These are phyloP conservation scores for Barnardius zonarius DNA, from an alignment of 2,113 vertebrate genomes.

Conservation along the genomic window DNA sequence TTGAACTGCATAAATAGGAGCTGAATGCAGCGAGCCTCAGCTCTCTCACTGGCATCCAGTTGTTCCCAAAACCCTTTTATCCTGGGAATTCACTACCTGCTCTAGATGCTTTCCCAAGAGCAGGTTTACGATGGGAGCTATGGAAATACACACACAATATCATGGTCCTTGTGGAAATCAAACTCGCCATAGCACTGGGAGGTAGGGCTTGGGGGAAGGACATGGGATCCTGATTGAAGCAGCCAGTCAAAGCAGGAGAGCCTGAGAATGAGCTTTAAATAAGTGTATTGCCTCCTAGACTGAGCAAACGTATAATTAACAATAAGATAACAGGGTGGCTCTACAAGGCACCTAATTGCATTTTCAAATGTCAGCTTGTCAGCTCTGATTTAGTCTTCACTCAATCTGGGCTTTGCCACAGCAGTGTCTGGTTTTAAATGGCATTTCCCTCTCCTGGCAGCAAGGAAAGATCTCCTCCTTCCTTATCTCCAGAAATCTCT, in stretches of 20 bases:
- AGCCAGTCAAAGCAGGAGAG: neutral
- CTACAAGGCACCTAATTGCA: conserved; percentile 28
- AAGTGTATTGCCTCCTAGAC: neutral
- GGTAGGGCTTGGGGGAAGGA: neutral
- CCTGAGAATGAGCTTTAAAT: neutral
- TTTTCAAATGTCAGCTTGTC: conserved; percentile 53
- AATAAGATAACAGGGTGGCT: conserved; percentile 12
- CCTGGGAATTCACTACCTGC: neutral
- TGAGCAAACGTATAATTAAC: conserved; percentile 40
- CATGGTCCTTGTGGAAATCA: neutral
- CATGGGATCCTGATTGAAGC: neutral
- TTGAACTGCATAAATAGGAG: neutral
- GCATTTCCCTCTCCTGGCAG: neutral
- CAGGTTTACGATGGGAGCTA: neutral
- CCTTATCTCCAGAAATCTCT: neutral
- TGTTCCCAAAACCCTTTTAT: neutral
- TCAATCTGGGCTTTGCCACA: conserved; percentile 1
- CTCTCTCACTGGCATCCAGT: neutral
- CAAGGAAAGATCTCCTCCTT: neutral
- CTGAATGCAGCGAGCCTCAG: neutral
- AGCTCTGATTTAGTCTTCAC: neutral
- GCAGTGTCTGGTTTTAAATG: conserved; percentile 4
- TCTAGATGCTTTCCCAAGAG: neutral
- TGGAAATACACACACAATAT: neutral
- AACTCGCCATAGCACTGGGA: neutral